Percentiles rank a stretch among this genome's conserved stretches.
Evolutionary conservation across 2,113 vertebrate species (phyloP).

Genomic region (Prolemur simus): DNA sequence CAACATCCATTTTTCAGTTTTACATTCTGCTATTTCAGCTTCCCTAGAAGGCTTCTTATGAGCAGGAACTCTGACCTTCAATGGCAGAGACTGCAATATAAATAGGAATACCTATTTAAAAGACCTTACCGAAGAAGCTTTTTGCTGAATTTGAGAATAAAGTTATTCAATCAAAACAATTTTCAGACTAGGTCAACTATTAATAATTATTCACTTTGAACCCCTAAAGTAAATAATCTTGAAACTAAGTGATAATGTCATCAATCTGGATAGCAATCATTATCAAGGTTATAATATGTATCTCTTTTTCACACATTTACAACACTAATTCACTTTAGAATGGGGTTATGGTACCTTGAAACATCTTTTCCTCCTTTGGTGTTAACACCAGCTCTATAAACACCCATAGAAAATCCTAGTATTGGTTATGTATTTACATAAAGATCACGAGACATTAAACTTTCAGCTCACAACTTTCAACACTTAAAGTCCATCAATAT

Average conservation of each 20-base stretch:
- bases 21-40: slow-evolving; percentile 92
- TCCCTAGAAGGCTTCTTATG: slow-evolving; percentile 85
- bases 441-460: not conserved
- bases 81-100: slow-evolving; percentile 82
- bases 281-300: slow-evolving; percentile 64
- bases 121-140: slow-evolving; percentile 87
- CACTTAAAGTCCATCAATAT: not conserved
- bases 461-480: slow-evolving; percentile 11
- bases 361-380: not conserved
- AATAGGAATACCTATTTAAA: slow-evolving; percentile 89
- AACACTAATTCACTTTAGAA: slow-evolving; percentile 51
- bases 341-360: not conserved
- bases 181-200: slow-evolving; percentile 85
- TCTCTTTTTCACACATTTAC: slow-evolving; percentile 47
- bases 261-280: slow-evolving; percentile 83
- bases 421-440: slow-evolving; percentile 1
- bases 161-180: slow-evolving; percentile 89
- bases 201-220: slow-evolving; percentile 85
- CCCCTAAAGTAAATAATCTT: slow-evolving; percentile 81
- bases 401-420: not conserved
- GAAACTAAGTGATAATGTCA: slow-evolving; percentile 74
- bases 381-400: slow-evolving; percentile 49
- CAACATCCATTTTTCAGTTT: slow-evolving; percentile 88
- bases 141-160: slow-evolving; percentile 85
- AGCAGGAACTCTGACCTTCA: slow-evolving; percentile 86